Evolutionary conservation across 2,113 vertebrate genomes (phyloP).

Genomic region (Bubo blakistoni): DNA sequence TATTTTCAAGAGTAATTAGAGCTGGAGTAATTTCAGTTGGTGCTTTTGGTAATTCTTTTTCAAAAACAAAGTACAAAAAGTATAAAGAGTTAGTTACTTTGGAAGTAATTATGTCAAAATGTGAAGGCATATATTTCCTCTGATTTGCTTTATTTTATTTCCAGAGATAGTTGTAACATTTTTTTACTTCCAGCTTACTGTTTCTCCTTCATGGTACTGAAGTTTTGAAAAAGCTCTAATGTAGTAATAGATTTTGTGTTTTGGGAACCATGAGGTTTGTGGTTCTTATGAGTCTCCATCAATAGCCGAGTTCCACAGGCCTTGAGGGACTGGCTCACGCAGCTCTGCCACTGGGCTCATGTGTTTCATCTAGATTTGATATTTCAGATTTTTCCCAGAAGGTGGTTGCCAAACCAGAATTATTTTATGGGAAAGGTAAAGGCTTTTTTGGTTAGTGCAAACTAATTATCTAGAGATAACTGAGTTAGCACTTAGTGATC

Average conservation of each 20-base stretch:
- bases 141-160: background rate
- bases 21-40: background rate
- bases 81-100: background rate
- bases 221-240: background rate
- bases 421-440: background rate
- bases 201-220: background rate
- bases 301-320: background rate
- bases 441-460: accelerated
- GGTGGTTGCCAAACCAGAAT: background rate
- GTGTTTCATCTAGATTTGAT: background rate
- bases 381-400: background rate
- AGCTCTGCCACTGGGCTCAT: background rate
- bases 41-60: background rate
- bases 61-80: background rate
- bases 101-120: background rate
- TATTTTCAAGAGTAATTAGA: background rate
- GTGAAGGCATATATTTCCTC: background rate
- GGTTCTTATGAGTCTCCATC: background rate
- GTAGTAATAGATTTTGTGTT: background rate
- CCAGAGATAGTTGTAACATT: background rate
- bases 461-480: background rate
- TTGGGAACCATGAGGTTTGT: background rate
- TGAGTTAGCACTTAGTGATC: background rate
- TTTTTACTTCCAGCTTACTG: background rate
- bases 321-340: accelerated